A percentile compares a stretch with the other conserved stretches of the same genome.
These are phyloP conservation scores for Coranthus polyacanthus DNA, from an alignment of 2,797 vertebrate genomes.

Conservation along the genomic window DNA sequence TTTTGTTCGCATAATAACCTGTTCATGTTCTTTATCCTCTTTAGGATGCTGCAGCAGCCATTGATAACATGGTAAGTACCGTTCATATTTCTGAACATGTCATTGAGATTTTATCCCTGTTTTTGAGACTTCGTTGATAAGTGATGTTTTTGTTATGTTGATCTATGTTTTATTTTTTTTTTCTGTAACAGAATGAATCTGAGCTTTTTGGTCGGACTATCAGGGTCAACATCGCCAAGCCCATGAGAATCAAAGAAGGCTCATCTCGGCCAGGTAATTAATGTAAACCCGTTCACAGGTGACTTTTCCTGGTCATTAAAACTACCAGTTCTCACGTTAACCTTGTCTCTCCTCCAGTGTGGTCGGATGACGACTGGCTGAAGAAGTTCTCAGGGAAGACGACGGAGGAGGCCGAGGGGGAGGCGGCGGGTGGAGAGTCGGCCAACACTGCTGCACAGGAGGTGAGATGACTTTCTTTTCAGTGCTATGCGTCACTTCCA, in stretches of 20 bases:
- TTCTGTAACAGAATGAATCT: constrained; percentile 88
- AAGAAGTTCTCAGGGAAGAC: constrained; percentile 99
- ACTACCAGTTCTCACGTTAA: neutral
- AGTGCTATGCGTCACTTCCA: too few relatives aligned
- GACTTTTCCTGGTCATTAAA: neutral
- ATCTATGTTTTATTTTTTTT: constrained; percentile 1
- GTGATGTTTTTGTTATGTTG: neutral
- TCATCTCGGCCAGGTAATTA: constrained; percentile 93
- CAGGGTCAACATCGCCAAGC: constrained; percentile 97
- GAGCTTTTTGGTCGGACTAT: constrained; percentile 98
- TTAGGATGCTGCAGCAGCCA: constrained; percentile 97
- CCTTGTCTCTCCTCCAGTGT: constrained; percentile 84
- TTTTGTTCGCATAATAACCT: neutral
- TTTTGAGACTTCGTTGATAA: neutral
- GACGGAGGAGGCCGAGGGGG: constrained; percentile 89
- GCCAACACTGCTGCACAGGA: constrained; percentile 86
- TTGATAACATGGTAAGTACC: constrained; percentile 97
- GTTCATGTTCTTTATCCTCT: constrained; percentile 3
- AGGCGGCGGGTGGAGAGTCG: constrained; percentile 80
- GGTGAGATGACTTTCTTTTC: constrained; percentile 70
- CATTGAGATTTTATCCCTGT: neutral
- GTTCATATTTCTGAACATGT: neutral
- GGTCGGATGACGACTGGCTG: constrained; percentile 98
- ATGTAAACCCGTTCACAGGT: neutral
- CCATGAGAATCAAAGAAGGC: constrained; percentile 98